Base-by-base conservation (phyloP, 2,888 invertebrate species). In the Aproaerema taeniolella region DNA sequence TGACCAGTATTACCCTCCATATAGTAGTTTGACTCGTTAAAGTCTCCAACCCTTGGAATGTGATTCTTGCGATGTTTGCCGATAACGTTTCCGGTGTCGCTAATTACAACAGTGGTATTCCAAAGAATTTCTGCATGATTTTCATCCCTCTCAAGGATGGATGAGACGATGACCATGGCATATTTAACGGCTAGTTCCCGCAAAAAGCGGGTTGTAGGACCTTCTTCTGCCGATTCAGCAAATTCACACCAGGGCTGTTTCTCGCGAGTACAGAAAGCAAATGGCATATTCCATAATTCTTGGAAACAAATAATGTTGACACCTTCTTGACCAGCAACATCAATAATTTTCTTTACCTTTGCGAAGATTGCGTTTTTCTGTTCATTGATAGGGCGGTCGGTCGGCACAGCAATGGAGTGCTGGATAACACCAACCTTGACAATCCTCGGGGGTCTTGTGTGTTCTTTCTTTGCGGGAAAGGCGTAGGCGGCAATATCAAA, bases 41-140 rank as follows among this genome's bases (percentile, higher is more conserved):
- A 99, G 77, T 99, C 99, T 0, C 98, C 98, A 2, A 98, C 95
- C 49, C 99, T 89, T 0, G 99, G 99, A 60, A 99, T 99, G 70
- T 99, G 99, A 80, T 99, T 99, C 80, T 99, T 99, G 30, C 99
- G 90, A 46, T 97, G 95, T 75, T 97, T 98, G n/a, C 99, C 99
- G 52, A 99, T 81, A 12, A 96, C 92, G 37, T 90, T 90, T 0
- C 99, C 99, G 39, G 91, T 90, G 58, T 95, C 93, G 42, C 95
- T 95, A 50, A 99, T 95, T 0, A 99, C 92, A 0, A 98, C 98
- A n/a, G 95, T 91, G 0, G 98, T 97, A 76, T 99, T 99, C 96
- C 98, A 98, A 13, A 99, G 85, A 0, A 92, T 91, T 39, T 98
- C 98, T 0, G 94, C 92, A 61, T 96, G 94, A 4, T 79, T 85